Conservation (phyloP, 1,140 invertebrate genomes). For the Hycleus cichorii region DNA sequence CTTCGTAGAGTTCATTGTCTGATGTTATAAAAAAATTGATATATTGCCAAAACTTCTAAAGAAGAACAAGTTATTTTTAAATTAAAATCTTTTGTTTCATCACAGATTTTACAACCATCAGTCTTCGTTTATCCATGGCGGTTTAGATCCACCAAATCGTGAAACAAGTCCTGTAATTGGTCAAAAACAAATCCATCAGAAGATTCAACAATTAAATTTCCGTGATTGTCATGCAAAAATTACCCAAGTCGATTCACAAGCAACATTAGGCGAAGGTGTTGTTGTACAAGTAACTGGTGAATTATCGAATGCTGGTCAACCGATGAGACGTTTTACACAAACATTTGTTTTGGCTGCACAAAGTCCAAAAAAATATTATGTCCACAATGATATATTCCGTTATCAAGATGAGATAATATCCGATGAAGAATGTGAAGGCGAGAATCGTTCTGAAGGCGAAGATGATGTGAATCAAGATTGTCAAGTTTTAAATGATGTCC, state of each 20-base stretch:
- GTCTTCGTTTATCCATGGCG: conserved; percentile 93
- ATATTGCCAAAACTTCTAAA: no score
- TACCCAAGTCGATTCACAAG: conserved; percentile 75
- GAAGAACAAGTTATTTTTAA: background rate
- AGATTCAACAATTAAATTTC: conserved; percentile 92
- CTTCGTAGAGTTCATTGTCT: background rate
- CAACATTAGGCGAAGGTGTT: conserved; percentile 87
- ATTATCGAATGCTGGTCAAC: conserved; percentile 89
- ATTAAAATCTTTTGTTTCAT: conserved; percentile 10
- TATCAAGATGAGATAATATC: conserved; percentile 83
- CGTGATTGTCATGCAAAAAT: conserved; percentile 96
- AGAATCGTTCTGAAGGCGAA: conserved; percentile 58
- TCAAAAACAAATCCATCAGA: conserved; percentile 91
- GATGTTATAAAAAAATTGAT: no score
- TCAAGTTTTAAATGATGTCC: conserved; percentile 30
- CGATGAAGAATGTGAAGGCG: conserved; percentile 61
- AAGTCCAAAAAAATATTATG: conserved; percentile 94
- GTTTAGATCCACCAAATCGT: conserved; percentile 68
- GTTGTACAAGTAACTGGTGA: conserved; percentile 96
- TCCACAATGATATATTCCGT: conserved; percentile 97
- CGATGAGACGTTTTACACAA: conserved; percentile 95
- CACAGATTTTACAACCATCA: conserved; percentile 89
- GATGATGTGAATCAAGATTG: conserved; percentile 45
- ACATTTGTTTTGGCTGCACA: conserved; percentile 94
- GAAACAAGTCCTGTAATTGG: conserved; percentile 83